A percentile compares a stretch with the other conserved stretches of the same genome.
Evolutionary conservation across 2,888 invertebrate genomes (phyloP).

Genomic region (Ctena decussata): DNA sequence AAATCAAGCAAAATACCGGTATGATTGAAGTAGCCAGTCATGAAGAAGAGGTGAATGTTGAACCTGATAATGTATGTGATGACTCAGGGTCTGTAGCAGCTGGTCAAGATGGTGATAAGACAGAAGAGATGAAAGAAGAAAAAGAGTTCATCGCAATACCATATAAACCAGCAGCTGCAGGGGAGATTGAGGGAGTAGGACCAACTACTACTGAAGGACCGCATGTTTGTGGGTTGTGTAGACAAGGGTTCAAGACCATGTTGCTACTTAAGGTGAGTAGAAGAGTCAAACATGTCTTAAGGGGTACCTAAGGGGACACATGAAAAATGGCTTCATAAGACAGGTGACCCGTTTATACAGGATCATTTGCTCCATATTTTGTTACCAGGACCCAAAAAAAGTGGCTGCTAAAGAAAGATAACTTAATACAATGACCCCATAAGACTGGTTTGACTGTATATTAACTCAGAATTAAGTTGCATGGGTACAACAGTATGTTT

Average conservation of each 20-base stretch:
- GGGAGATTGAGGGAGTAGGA: not conserved
- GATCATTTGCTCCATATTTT: no score
- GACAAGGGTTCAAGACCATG: slow-evolving; percentile 75
- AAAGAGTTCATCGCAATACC: not conserved
- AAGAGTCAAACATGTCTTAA: no score
- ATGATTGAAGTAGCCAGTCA: not conserved
- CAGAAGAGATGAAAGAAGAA: not conserved
- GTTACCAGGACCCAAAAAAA: no score
- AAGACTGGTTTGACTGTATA: no score
- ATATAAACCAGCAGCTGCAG: not conserved
- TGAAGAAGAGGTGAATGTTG: not conserved
- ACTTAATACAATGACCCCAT: no score
- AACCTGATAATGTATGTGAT: not conserved
- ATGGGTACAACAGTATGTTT: no score
- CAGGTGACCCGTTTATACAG: no score
- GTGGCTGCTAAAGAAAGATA: no score
- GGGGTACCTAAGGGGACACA: no score
- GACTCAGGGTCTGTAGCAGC: not conserved
- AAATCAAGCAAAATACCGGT: slow-evolving; percentile 72
- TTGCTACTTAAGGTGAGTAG: slow-evolving; percentile 75
- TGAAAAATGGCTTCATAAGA: no score
- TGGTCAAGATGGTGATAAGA: not conserved
- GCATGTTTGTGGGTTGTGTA: slow-evolving; percentile 81
- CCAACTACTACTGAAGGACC: slow-evolving; percentile 31
- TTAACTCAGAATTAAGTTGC: no score